Base-by-base conservation (phyloP, 2,888 invertebrate species). In the Theodoxus fluviatilis region DNA sequence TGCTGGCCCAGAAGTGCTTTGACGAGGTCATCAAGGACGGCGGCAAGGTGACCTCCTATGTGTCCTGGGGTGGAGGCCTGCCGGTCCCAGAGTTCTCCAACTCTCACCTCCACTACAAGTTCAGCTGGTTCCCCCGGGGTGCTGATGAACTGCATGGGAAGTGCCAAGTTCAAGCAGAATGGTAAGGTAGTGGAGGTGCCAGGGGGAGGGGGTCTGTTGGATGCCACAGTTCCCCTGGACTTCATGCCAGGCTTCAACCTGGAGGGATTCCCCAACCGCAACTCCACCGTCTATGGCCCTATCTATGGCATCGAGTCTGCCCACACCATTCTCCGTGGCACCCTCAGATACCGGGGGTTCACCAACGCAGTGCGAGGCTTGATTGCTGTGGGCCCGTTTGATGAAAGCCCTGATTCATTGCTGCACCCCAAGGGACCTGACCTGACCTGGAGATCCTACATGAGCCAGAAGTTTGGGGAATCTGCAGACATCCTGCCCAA, bases 21-120 rank as follows among this genome's bases (percentile, higher is more conserved):
- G 96, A 98, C 84, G 94, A 96, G 80, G 92, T 95, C 15, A 93
- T 85, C 65, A 84, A 86, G 33, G 86, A 94, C 83, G 98, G 98
- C 3, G 98, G 97, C 57, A 92, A 94, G 83, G 89, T 90, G 66
- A 94, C 94, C 73, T 97, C 97, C 0, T 99, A 98, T 84, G 92
- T 96, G 0, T 98, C 97, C 0, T 99, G 94, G 89, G 99, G 99
- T 83, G 99, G 99, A 75, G 93, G 99, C 71, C 88, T 99, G 35
- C 99, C 99, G 0, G 98, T 98, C 0, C 98, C 99, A 0, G 98
- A 99, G 87, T 93, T 92, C 85, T 97, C 98, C 3, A 93, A 94
- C 84, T 97, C 98, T 86, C 88, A 90, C 22, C 84, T 90, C 1
- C 80, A 88, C 57, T 88, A 87, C 76, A 88, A 87, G 72, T 88